Evolutionary conservation across 2,888 invertebrate species (phyloP).

Genomic region (Hanleya hanleyi): DNA sequence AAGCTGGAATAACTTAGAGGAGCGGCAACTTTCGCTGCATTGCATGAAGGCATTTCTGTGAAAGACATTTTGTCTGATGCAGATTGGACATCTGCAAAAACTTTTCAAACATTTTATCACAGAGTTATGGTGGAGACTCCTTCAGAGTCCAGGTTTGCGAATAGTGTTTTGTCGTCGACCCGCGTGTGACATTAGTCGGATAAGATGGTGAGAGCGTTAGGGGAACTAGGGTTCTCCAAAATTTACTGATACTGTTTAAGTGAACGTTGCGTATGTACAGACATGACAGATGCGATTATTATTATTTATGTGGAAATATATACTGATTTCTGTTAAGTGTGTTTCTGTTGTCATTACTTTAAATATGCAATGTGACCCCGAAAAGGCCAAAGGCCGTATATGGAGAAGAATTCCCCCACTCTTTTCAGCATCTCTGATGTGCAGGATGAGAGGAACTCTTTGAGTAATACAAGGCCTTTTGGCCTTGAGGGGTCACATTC

Average conservation of each 20-base stretch:
- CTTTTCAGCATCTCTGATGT: neutral
- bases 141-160: too few relatives aligned
- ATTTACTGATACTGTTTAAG: too few relatives aligned
- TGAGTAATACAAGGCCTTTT: neutral
- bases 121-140: too few relatives aligned
- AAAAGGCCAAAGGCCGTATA: too few relatives aligned
- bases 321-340: neutral
- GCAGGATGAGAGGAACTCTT: neutral
- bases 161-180: neutral
- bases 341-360: neutral
- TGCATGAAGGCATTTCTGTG: neutral
- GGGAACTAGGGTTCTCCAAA: too few relatives aligned
- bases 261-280: too few relatives aligned
- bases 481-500: neutral
- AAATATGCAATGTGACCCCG: neutral
- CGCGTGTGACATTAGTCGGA: too few relatives aligned
- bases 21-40: slow-evolving; percentile 14
- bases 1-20: too few relatives aligned
- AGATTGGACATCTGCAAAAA: neutral
- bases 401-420: neutral
- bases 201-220: too few relatives aligned
- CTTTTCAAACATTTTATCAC: too few relatives aligned
- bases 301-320: neutral
- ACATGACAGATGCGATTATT: too few relatives aligned
- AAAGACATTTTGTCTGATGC: slow-evolving; percentile 8